Conservation (phyloP, 2,797 vertebrate species). For the Smutsia gigantea region DNA sequence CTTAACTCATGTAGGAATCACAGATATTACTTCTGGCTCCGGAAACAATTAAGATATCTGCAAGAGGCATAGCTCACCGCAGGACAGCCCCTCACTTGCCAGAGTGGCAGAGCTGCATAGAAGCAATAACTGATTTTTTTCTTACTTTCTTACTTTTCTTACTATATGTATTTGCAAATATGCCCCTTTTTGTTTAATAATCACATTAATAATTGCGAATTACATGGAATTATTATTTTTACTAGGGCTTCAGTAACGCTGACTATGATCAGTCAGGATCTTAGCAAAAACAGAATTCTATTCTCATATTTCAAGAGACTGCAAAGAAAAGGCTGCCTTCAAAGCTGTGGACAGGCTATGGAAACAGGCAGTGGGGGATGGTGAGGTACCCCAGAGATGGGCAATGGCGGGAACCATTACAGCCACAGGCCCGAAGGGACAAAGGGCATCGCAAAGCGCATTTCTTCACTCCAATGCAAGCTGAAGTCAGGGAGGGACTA, state of each 20-base stretch:
- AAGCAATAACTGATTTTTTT: neutral
- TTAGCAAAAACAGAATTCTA: neutral
- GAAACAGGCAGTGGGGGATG: neutral
- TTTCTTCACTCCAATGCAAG: neutral
- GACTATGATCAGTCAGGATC: neutral
- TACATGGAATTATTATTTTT: neutral
- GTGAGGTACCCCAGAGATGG: neutral
- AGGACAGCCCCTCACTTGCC: neutral
- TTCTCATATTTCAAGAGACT: neutral
- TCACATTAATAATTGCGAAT: neutral
- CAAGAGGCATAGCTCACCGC: neutral
- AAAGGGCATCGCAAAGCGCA: neutral
- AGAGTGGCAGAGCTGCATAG: neutral
- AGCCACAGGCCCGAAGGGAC: neutral
- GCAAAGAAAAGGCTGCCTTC: neutral
- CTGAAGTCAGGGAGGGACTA: neutral
- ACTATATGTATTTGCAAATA: neutral
- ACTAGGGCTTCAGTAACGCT: neutral
- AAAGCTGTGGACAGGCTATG: neutral
- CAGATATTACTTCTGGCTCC: neutral
- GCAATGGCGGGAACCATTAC: neutral
- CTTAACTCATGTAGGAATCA: neutral
- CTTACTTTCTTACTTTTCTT: too few species aligned
- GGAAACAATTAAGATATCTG: neutral
- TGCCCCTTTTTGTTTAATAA: conserved; percentile 1